A percentile compares a stretch with the other conserved stretches of the same genome.
Evolutionary conservation across 2,888 invertebrate genomes (phyloP).

Genomic region (Crossocerus cetratus): DNA sequence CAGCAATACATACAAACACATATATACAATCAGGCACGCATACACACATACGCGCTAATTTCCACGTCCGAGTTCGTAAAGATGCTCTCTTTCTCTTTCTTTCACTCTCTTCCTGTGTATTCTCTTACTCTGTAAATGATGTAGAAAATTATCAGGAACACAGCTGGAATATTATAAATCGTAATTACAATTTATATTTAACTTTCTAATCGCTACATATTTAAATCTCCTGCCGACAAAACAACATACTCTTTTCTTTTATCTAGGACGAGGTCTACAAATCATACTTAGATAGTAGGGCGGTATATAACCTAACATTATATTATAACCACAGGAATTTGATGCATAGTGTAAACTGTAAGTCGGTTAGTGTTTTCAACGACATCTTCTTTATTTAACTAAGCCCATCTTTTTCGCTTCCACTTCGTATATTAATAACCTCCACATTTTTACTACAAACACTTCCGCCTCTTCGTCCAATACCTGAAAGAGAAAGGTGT

Average conservation of each 20-base stretch:
- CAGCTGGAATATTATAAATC: conserved; percentile 61
- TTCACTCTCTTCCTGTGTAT: too few species aligned
- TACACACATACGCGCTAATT: too few species aligned
- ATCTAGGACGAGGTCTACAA: conserved; percentile 46
- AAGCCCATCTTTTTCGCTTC: conserved; percentile 98
- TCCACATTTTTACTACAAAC: conserved; percentile 99
- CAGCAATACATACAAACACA: too few species aligned
- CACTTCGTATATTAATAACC: conserved; percentile 98
- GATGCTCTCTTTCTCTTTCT: neutral
- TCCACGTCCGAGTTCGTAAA: too few species aligned
- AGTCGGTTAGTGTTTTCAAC: conserved; percentile 58
- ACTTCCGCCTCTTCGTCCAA: conserved; percentile 99
- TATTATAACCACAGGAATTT: conserved; percentile 64
- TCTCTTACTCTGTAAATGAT: neutral
- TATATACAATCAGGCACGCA: too few species aligned
- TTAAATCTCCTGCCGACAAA: conserved; percentile 55
- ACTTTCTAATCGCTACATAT: conserved; percentile 62
- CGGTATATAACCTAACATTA: conserved; percentile 65
- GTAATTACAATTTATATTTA: conserved; percentile 68
- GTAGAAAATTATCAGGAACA: conserved; percentile 29
- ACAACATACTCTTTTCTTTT: conserved; percentile 37
- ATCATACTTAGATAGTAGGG: conserved; percentile 55
- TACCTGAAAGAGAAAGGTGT: conserved; percentile 82
- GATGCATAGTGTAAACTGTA: conserved; percentile 66
- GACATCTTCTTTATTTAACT: conserved; percentile 81